Conservation (phyloP, 2,113 vertebrate genomes). For the Clarias magur region DNA sequence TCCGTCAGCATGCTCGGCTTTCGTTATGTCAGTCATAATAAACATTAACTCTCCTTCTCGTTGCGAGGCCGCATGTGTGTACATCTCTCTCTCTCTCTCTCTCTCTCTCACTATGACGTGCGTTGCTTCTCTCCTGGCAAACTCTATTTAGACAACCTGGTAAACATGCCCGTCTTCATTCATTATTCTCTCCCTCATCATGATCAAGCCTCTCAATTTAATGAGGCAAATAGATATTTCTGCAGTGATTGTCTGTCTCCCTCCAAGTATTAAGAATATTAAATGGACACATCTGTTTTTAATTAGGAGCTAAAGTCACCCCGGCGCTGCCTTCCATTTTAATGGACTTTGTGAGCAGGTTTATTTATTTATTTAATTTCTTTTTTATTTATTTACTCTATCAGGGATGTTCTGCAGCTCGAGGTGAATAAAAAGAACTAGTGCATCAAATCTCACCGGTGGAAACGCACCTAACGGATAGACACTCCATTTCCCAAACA, state of each 20-base stretch:
- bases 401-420: slow-evolving; percentile 46
- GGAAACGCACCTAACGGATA: neutral
- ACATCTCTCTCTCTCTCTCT: slow-evolving; percentile 36
- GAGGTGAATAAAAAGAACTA: neutral
- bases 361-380: slow-evolving; percentile 47
- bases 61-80: slow-evolving; percentile 28
- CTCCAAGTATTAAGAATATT: slow-evolving; percentile 83
- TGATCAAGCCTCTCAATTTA: slow-evolving; percentile 78
- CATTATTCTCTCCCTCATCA: slow-evolving; percentile 77
- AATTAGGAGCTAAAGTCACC: slow-evolving; percentile 82
- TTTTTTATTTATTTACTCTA: slow-evolving; percentile 60
- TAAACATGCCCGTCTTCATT: slow-evolving; percentile 81
- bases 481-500: neutral
- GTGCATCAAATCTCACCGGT: neutral
- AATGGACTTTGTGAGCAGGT: slow-evolving; percentile 68
- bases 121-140: slow-evolving; percentile 62
- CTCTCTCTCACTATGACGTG: slow-evolving; percentile 36
- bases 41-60: slow-evolving; percentile 48
- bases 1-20: slow-evolving; percentile 34
- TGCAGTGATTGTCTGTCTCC: slow-evolving; percentile 80
- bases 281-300: slow-evolving; percentile 85
- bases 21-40: slow-evolving; percentile 58
- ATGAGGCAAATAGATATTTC: slow-evolving; percentile 81
- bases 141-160: slow-evolving; percentile 74
- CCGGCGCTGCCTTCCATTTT: slow-evolving; percentile 77